These are phyloP conservation scores for Gerris buenoi DNA, from an alignment of 1,140 invertebrate species.

Conservation along the genomic window DNA sequence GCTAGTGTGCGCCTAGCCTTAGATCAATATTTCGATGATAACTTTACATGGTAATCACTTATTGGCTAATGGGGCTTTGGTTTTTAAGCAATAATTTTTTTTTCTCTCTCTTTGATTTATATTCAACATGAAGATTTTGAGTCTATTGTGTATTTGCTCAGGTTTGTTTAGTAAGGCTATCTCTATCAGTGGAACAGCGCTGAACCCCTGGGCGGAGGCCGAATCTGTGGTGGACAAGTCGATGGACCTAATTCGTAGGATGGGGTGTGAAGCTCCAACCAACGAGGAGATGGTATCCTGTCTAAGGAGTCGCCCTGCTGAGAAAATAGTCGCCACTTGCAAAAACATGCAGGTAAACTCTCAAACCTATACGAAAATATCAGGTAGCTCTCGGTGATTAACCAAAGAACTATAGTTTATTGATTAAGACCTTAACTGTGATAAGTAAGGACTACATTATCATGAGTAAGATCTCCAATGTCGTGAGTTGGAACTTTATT, in stretches of 20 bases:
- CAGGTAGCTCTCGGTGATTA: too few relatives aligned
- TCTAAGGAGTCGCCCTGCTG: conserved; percentile 30
- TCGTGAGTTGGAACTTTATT: too few relatives aligned
- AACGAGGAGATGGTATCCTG: conserved; percentile 50
- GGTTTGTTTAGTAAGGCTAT: conserved; percentile 53
- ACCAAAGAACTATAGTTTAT: too few relatives aligned
- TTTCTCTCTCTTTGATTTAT: neutral
- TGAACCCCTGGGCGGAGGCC: conserved; percentile 53
- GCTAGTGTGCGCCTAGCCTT: too few relatives aligned
- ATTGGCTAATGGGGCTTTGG: too few relatives aligned
- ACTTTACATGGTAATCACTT: too few relatives aligned
- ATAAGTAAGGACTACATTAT: too few relatives aligned
- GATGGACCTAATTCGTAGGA: conserved; percentile 22
- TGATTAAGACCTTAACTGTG: too few relatives aligned
- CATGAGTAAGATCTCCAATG: too few relatives aligned
- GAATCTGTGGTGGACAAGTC: conserved; percentile 50
- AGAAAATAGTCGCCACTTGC: conserved; percentile 54
- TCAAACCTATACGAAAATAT: conserved; percentile 32
- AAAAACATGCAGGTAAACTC: conserved; percentile 35
- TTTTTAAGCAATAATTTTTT: neutral
- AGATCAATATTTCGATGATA: too few relatives aligned
- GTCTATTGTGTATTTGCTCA: conserved; percentile 20
- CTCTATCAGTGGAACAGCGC: conserved; percentile 58
- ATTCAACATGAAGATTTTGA: neutral
- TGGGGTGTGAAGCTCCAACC: conserved; percentile 28